Base-by-base conservation (phyloP, 2,888 invertebrate genomes). In the Sphaeridia pumilis region DNA sequence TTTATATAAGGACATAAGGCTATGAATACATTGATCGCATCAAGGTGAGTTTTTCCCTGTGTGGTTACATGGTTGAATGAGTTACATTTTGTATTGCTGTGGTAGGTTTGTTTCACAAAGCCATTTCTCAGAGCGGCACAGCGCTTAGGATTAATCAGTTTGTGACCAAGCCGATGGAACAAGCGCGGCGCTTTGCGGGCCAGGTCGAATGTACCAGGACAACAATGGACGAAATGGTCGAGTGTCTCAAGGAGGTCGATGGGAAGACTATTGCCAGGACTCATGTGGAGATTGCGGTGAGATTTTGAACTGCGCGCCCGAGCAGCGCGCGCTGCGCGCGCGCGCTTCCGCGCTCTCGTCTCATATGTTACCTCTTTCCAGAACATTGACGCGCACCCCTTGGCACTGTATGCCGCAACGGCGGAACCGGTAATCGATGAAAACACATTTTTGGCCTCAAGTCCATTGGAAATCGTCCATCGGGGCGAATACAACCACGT, bases 401-500 rank as follows among this genome's bases (percentile, higher is more conserved):
- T 48, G n/a, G 22, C 38, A 10, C 48, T 35, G 38, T 48, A 48
- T n/a, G 38, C 38, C 12, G 38, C 38, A 4, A 38, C 38, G 12
- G 7, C 17, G 17, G 38, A 38, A 38, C n/a, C 20, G 12, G 17
- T 38, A 17, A 38, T 38, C 17, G 38, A 38, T 38, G 38, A 17
- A 14, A 38, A 55, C 3, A 52, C 56, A 0, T 60, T 63, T 36
- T 35, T 63, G 31, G 53, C 56, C 0, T 58, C 59, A 36, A 60
- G 60, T 49, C 63, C 63, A 1, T 63, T 52, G 27, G 45, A 59
- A 2, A 44, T 60, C 14, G 50, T 63, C n/a, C 26, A 50, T n/a
- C 28, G 55, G 1, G 60, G 60, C 0, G 41, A 49, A 31, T 58
- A 60, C 51, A 45, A 25, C 3, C 41, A 48, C 31, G 38, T 63